Evolutionary conservation across 2,113 vertebrate genomes (phyloP).

Genomic region (Bufo gargarizans): DNA sequence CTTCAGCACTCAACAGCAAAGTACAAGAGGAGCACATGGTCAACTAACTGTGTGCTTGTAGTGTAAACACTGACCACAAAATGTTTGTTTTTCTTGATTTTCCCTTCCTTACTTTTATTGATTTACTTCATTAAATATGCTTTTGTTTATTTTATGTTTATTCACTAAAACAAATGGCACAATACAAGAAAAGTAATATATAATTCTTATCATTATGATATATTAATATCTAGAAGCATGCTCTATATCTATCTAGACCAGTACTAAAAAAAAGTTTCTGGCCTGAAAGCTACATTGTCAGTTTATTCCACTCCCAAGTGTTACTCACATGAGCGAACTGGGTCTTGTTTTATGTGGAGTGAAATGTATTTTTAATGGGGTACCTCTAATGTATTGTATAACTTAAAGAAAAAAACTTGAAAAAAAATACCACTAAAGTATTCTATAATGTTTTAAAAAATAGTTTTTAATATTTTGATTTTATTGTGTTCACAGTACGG

Average conservation of each 20-base stretch:
- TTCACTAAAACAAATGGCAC: not conserved
- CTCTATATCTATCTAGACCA: too few relatives aligned
- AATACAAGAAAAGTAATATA: not conserved
- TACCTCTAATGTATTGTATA: too few relatives aligned
- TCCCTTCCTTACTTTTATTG: not conserved
- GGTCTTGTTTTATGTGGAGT: too few relatives aligned
- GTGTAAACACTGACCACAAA: constrained; percentile 13
- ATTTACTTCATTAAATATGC: not conserved
- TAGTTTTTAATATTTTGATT: too few relatives aligned
- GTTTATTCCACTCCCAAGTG: not conserved
- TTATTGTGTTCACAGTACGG: too few relatives aligned
- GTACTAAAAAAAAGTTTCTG: not conserved
- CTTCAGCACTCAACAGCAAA: not conserved
- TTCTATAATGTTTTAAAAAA: too few relatives aligned
- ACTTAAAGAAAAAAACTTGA: too few relatives aligned
- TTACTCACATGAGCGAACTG: not conserved
- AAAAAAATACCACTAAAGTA: too few relatives aligned
- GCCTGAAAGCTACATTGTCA: not conserved
- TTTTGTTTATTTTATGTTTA: not conserved
- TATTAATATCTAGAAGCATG: too few relatives aligned
- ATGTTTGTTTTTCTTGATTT: not conserved
- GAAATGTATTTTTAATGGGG: too few relatives aligned
- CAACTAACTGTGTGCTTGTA: not conserved
- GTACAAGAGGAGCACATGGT: not conserved
- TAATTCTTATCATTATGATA: too few relatives aligned